Conservation (phyloP, 2,888 invertebrate genomes). For the Amphipoea lucens region DNA sequence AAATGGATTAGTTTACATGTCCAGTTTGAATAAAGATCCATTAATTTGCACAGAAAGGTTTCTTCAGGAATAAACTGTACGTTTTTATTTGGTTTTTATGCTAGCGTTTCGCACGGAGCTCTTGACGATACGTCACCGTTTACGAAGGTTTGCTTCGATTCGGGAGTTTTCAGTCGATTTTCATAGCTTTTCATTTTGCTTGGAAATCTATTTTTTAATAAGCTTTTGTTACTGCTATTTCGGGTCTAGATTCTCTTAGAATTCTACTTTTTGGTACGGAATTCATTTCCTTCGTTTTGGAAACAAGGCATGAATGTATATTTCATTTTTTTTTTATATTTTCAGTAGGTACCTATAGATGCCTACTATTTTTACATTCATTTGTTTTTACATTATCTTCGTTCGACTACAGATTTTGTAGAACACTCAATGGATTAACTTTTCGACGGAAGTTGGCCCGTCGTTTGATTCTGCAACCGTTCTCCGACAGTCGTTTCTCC, state of each 20-base stretch:
- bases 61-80: background rate
- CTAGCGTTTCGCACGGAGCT: constrained; percentile 75
- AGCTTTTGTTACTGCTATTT: background rate
- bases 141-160: constrained; percentile 80
- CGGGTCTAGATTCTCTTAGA: background rate
- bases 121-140: constrained; percentile 79
- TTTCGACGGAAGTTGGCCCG: constrained; percentile 3
- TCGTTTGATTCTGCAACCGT: too few species aligned
- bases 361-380: background rate
- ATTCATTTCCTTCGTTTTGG: background rate
- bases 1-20: constrained; percentile 10
- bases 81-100: background rate
- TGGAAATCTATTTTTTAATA: background rate
- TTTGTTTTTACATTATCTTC: background rate
- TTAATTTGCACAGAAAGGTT: background rate
- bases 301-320: background rate
- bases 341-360: background rate
- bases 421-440: constrained; percentile 21
- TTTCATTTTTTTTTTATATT: too few species aligned
- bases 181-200: background rate
- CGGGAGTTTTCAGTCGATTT: background rate
- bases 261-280: background rate
- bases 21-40: constrained; percentile 1
- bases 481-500: too few species aligned
- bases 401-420: constrained; percentile 12